Evolutionary conservation across 1,140 invertebrate species (phyloP), one percentile per base, ranked within the genome.

Genomic region (Coenobita brevimanus): DNA sequence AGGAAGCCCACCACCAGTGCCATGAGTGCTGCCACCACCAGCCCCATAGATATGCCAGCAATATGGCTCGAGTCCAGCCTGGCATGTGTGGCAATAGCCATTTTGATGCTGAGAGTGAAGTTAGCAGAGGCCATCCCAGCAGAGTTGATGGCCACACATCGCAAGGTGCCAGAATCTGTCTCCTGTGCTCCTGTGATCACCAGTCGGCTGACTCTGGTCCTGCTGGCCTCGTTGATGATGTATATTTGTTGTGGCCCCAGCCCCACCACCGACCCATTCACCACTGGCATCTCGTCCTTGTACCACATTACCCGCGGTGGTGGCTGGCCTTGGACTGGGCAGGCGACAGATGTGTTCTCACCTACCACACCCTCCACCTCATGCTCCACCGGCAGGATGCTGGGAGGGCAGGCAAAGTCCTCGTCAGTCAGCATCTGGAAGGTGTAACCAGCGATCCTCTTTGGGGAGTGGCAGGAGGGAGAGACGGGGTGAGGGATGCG

Each of bases 231-330:
- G 60, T 90, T 83, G 30, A 88, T 43, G 24, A 90, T 90, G 75
- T 69, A 88, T 17, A 60, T 46, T 88, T 94, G 94, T 0, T 96
- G 96, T 81, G 95, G 95, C 93, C 97, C 97, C 89, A 83, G 46
- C 27, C 69, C 64, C 80, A 94, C 94, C 30, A 89, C 13, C 15
- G 96, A 96, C 89, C 96, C 95, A 92, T 98, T 98, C 50, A 94
- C 92, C 84, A 98, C 94, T n/a, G 95, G 93, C n/a, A 96, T 94
- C 0, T 97, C 97, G 90, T 97, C 96, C 95, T 96, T 97, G 90
- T 96, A 96, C 97, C 97, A 98, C 88, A 95, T 96, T 71, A 98
- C 95, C 60, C 93, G 94, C 0, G 97, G 96, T 13, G 95, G 93
- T 0, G 97, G 97, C 79, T 97, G 94, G 0, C 96, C 96, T 69